These are phyloP conservation scores for Galaxea fascicularis DNA, from an alignment of 92 coral and sea anemone genomes.

Conservation along the genomic window DNA sequence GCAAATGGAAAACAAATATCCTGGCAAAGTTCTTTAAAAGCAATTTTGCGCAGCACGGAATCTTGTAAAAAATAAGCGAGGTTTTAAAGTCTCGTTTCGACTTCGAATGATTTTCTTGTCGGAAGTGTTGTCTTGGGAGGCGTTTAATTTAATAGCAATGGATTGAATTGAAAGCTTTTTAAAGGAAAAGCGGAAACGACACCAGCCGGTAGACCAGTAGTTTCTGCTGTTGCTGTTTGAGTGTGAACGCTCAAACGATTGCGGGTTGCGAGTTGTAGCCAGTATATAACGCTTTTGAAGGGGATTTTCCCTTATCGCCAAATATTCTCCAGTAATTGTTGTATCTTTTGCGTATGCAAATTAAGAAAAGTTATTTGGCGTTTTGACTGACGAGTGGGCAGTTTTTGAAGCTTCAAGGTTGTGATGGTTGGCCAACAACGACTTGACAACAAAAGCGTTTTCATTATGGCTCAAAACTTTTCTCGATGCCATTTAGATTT, in stretches of 20 bases:
- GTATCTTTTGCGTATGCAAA: slow-evolving; percentile 32
- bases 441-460: neutral
- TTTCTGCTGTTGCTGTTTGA: neutral
- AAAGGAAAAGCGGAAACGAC: slow-evolving; percentile 20
- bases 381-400: slow-evolving; percentile 17
- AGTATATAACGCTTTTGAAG: neutral
- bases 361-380: slow-evolving; percentile 19
- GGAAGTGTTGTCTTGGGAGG: neutral
- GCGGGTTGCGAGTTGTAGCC: neutral
- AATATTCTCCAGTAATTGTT: neutral
- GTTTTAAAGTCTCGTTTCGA: neutral
- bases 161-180: slow-evolving; percentile 9
- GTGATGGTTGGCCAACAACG: slow-evolving; percentile 5
- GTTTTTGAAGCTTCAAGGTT: slow-evolving; percentile 9
- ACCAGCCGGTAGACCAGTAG: neutral
- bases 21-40: slow-evolving; percentile 9
- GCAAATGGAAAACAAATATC: slow-evolving; percentile 30
- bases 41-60: slow-evolving; percentile 25
- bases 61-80: neutral
- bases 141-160: slow-evolving; percentile 12
- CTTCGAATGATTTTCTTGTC: neutral
- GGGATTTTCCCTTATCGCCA: neutral
- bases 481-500: neutral
- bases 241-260: neutral
- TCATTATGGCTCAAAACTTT: neutral